Evolutionary conservation across 2,888 invertebrate genomes (phyloP), one percentile per base, ranked within the genome.

Genomic region (Lucinisca nassula): DNA sequence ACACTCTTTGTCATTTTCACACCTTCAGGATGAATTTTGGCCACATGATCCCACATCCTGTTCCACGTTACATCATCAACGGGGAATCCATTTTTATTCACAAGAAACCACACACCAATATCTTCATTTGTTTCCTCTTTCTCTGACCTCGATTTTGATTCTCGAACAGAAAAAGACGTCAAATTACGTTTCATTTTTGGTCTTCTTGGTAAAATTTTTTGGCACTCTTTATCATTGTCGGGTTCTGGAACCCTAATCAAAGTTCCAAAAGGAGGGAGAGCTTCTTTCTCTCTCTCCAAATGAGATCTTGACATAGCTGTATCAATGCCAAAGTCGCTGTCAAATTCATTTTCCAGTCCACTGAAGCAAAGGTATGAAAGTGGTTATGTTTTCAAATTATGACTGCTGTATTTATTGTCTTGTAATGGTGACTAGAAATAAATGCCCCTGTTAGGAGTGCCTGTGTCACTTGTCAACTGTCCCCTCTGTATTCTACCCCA

Each of bases 11-110:
- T 90, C 87, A 94, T 93, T 24, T 88, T 93, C 61, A 92, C 79
- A 27, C 95, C 94, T 70, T 95, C 94, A 37, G 96, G 96, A 79
- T 96, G 95, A 24, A 94, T 92, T 84, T 94, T 95, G 38, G 95
- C 91, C 0, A 95, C 95, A 90, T 95, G 95, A 40, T 94, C 94
- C 95, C 96, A 96, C 96, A 96, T 96, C 79, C 95, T 89, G n/a
- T 95, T 93, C 95, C 96, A 96, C 4, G 96, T 95, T 77, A 90
- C 88, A n/a, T 94, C 93, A 90, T 95, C 94, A 27, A 96, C 92
- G 6, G 96, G 96, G 82, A 96, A 96, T 0, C 96, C 96, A 84
- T 94, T 93, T 78, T 94, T 95, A 89, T 96, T 96, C 35, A 96
- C 95, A 93, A 95, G 95, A 87, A 96, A 96, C 84, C 95, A 91